These are phyloP conservation scores for Eurystomus gularis DNA, from an alignment of 2,113 vertebrate species.

Conservation along the genomic window DNA sequence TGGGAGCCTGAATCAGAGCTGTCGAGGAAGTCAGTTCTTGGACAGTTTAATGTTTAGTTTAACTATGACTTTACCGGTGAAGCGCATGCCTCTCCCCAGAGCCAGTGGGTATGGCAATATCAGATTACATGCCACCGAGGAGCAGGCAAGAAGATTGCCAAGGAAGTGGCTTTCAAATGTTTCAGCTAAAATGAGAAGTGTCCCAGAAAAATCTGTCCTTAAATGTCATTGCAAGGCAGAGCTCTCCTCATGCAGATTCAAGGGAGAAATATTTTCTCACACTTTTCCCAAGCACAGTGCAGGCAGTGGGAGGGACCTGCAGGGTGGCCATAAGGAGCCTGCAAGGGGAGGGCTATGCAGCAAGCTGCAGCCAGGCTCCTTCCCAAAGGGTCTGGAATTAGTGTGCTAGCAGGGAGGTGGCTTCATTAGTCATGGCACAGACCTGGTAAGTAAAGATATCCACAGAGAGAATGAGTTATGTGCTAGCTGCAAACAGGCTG, in stretches of 20 bases:
- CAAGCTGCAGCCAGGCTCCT: background rate
- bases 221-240: background rate
- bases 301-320: conserved; percentile 47
- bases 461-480: background rate
- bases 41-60: conserved; percentile 74
- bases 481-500: background rate
- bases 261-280: conserved; percentile 40
- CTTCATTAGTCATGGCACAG: conserved; percentile 33
- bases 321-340: conserved; percentile 42
- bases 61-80: conserved; percentile 57
- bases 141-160: background rate
- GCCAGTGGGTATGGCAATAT: background rate
- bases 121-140: background rate
- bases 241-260: background rate
- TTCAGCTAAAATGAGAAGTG: background rate
- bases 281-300: background rate
- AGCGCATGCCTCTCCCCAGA: background rate
- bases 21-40: conserved; percentile 80
- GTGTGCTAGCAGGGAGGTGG: background rate
- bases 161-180: background rate
- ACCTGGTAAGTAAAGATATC: conserved; percentile 15
- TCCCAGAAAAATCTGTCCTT: conserved; percentile 25
- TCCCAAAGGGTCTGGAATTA: conserved; percentile 49
- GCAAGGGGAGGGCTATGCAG: background rate
- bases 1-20: conserved; percentile 80